A percentile compares a stretch with the other conserved stretches of the same genome.
phyloP scores from a whole-genome alignment of 2,113 vertebrate species.

The Saccopteryx leptura region DNA sequence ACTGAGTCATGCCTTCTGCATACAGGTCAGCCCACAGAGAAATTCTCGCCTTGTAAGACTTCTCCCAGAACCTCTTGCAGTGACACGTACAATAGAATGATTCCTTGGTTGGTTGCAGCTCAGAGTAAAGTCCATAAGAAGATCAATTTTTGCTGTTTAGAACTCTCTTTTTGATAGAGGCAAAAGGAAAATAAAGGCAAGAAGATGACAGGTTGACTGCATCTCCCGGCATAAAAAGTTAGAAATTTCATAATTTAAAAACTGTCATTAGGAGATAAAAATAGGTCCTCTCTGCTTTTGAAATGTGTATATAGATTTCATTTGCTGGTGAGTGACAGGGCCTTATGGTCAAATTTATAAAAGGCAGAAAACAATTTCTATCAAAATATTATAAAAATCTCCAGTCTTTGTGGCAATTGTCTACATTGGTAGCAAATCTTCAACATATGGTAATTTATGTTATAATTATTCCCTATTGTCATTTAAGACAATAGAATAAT shows the following conservation, averaged over 20 bases:
- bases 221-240: neutral
- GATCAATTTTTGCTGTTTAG: slow-evolving; percentile 65
- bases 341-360: slow-evolving; percentile 35
- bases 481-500: slow-evolving; percentile 26
- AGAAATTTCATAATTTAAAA: slow-evolving; percentile 40
- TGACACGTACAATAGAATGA: slow-evolving; percentile 37
- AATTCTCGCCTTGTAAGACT: neutral
- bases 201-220: slow-evolving; percentile 33
- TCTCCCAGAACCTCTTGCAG: neutral
- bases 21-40: neutral
- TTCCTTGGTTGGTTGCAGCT: slow-evolving; percentile 52
- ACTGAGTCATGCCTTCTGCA: neutral
- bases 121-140: slow-evolving; percentile 63
- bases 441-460: neutral
- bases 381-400: neutral
- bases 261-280: slow-evolving; percentile 49
- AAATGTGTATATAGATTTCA: neutral
- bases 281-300: slow-evolving; percentile 13
- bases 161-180: neutral
- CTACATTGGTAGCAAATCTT: neutral
- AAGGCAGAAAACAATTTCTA: neutral
- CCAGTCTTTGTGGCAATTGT: slow-evolving; percentile 11
- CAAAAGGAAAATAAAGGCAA: neutral
- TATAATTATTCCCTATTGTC: neutral
- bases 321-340: slow-evolving; percentile 38